phyloP scores from a whole-genome alignment of 1,140 invertebrate genomes.

The Dolichoris vasculosae region DNA sequence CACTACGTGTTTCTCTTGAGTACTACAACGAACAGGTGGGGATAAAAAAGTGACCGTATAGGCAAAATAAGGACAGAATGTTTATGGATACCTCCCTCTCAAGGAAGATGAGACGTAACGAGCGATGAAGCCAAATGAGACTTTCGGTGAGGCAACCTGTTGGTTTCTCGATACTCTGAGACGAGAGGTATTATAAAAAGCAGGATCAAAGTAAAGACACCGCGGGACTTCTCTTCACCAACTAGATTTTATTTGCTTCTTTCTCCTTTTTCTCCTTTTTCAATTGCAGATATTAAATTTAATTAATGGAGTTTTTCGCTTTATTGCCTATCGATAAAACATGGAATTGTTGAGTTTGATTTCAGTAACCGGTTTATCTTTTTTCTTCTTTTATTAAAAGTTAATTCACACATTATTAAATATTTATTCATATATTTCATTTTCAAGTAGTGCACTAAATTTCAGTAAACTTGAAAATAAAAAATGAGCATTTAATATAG shows the following conservation, averaged over 20 bases:
- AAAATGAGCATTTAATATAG: no score
- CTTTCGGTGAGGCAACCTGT: conserved; percentile 45
- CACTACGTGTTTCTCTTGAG: no score
- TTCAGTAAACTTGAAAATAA: no score
- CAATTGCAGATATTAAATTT: conserved; percentile 46
- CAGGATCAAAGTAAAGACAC: conserved; percentile 51
- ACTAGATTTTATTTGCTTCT: conserved; percentile 40
- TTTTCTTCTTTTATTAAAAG: background rate
- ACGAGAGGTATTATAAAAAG: conserved; percentile 49
- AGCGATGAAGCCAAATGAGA: conserved; percentile 49
- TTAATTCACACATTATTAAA: conserved; percentile 3
- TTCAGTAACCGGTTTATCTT: background rate
- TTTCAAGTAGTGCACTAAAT: background rate
- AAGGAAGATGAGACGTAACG: conserved; percentile 43
- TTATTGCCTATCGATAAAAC: conserved; percentile 28
- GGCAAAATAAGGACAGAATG: conserved; percentile 50
- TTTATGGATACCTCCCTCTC: conserved; percentile 14
- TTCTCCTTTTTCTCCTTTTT: background rate
- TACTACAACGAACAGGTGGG: background rate
- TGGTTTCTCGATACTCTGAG: background rate
- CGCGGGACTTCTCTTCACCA: conserved; percentile 33
- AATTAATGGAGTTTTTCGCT: conserved; percentile 49
- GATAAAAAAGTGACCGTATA: conserved; percentile 19
- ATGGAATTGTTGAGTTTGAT: background rate
- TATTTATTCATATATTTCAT: conserved; percentile 16